Conservation (phyloP, 2,113 vertebrate genomes). For the Hippopotamus amphibius region DNA sequence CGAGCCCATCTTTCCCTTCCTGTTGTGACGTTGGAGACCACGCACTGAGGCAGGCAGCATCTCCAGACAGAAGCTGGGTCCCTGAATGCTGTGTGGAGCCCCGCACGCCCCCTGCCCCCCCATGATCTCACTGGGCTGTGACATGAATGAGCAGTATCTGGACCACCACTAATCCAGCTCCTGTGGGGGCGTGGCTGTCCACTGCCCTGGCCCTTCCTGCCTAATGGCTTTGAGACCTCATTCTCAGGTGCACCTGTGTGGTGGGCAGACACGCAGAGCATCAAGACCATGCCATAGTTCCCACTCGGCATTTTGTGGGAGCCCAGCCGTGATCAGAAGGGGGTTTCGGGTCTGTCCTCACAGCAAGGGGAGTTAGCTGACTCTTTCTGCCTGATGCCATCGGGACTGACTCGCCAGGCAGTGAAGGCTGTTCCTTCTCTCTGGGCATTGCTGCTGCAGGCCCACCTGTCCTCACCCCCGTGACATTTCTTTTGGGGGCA, state of each 20-base stretch:
- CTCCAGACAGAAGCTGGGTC: not conserved
- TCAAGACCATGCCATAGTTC: rapidly evolving
- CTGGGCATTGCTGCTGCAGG: not conserved
- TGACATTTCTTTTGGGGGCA: not conserved
- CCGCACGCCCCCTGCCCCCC: too few species aligned
- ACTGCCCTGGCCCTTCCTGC: not conserved
- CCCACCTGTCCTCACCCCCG: not conserved
- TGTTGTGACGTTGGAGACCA: not conserved
- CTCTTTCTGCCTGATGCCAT: rapidly evolving
- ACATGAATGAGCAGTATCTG: not conserved
- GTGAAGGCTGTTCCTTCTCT: not conserved
- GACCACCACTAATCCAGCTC: not conserved
- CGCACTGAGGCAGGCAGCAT: not conserved
- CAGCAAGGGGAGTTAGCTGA: rapidly evolving
- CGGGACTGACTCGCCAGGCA: not conserved
- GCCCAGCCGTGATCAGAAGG: not conserved
- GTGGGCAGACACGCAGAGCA: not conserved
- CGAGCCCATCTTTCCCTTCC: rapidly evolving
- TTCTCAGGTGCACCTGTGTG: not conserved
- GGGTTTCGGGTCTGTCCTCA: not conserved
- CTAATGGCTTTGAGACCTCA: not conserved
- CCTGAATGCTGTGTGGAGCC: not conserved
- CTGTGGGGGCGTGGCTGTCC: not conserved
- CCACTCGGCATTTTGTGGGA: not conserved
- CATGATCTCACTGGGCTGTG: not conserved